A percentile compares a stretch with the other conserved stretches of the same genome.
Evolutionary conservation across 2,797 vertebrate genomes (phyloP).

Genomic region (Pteronotus mesoamericanus): DNA sequence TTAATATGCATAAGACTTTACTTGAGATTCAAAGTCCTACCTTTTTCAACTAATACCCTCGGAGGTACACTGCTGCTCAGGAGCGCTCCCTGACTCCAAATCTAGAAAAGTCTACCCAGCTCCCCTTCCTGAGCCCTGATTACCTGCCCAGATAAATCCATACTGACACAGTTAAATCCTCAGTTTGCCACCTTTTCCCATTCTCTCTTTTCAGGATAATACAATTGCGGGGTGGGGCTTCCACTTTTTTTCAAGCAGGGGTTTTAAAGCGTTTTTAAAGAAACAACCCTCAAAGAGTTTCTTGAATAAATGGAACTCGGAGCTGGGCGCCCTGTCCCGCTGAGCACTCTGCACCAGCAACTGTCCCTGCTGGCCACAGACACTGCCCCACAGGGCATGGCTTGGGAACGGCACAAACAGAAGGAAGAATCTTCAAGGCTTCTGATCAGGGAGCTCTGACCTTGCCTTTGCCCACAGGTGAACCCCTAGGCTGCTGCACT

Average conservation of each 20-base stretch:
- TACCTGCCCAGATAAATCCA: background rate
- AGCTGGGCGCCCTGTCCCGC: background rate
- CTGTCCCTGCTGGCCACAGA: background rate
- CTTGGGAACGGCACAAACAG: background rate
- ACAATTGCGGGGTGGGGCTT: background rate
- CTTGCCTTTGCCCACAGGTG: background rate
- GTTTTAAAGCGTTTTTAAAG: background rate
- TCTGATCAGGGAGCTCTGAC: background rate
- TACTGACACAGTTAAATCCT: background rate
- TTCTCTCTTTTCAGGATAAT: background rate
- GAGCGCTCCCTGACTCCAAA: background rate
- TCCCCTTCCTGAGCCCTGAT: background rate
- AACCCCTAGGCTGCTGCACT: background rate
- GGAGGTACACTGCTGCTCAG: background rate
- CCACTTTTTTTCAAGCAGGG: background rate
- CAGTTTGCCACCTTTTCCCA: background rate
- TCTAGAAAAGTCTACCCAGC: background rate
- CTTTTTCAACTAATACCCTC: background rate
- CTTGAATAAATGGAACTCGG: background rate
- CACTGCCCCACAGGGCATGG: accelerated
- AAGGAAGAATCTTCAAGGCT: background rate
- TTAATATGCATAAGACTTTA: background rate
- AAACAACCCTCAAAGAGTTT: background rate
- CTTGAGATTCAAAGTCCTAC: background rate
- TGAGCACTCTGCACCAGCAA: background rate